These are phyloP conservation scores for Phortica magna DNA, from an alignment of 2,888 invertebrate species.

Conservation along the genomic window DNA sequence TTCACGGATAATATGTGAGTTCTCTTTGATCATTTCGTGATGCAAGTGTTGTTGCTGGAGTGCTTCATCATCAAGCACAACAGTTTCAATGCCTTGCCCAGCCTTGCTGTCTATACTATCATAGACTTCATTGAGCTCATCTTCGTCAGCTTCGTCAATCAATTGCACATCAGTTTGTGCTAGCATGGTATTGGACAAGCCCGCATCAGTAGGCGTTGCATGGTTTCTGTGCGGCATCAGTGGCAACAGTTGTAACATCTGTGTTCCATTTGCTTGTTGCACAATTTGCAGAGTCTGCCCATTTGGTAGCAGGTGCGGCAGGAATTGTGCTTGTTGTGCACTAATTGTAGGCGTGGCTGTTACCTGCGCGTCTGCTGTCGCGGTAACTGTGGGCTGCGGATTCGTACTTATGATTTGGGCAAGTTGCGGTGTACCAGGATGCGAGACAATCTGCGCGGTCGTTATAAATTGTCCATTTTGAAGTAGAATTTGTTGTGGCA, in stretches of 20 bases:
- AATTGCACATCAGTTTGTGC: conserved; percentile 69
- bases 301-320: conserved; percentile 70
- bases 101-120: conserved; percentile 60
- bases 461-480: conserved; percentile 78
- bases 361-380: conserved; percentile 44
- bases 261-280: conserved; percentile 76
- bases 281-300: conserved; percentile 77
- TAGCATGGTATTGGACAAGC: conserved; percentile 50
- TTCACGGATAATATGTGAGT: conserved; percentile 66
- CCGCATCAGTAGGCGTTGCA: conserved; percentile 41
- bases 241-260: conserved; percentile 72
- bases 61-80: conserved; percentile 71
- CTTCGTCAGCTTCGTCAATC: conserved; percentile 68
- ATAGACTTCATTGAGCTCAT: conserved; percentile 68
- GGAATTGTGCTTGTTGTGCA: conserved; percentile 62
- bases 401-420: conserved; percentile 74
- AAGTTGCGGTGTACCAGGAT: conserved; percentile 73
- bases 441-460: conserved; percentile 75
- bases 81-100: conserved; percentile 68
- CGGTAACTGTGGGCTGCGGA: conserved; percentile 43
- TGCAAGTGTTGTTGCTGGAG: conserved; percentile 52
- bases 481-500: conserved; percentile 76
- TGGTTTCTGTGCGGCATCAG: conserved; percentile 65
- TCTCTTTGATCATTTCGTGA: conserved; percentile 53
- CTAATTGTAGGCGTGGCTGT: conserved; percentile 29